Evolutionary conservation across 2,888 invertebrate species (phyloP).

Genomic region (Myathropa florea): DNA sequence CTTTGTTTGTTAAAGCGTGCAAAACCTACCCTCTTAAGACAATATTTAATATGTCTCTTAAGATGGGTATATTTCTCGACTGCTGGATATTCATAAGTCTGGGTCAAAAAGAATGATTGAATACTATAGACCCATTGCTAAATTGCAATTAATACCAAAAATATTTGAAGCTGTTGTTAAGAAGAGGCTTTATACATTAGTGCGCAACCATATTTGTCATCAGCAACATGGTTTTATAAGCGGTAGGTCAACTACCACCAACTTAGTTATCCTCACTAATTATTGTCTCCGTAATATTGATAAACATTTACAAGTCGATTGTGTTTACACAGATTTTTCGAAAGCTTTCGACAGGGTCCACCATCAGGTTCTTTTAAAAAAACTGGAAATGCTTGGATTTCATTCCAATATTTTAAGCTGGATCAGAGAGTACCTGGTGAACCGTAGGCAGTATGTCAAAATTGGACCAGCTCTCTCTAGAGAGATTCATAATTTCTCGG

Average conservation of each 20-base stretch:
- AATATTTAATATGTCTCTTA: conserved; percentile 9
- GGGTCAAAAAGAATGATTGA: background rate
- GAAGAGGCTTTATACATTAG: background rate
- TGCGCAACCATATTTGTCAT: background rate
- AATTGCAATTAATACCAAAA: conserved; percentile 7
- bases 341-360: conserved; percentile 9
- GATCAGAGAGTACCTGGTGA: background rate
- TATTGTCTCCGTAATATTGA: background rate
- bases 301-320: background rate
- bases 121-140: too few species aligned
- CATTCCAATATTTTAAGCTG: conserved; percentile 2
- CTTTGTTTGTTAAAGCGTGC: background rate
- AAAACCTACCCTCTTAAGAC: background rate
- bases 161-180: background rate
- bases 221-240: conserved; percentile 1
- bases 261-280: background rate
- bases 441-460: background rate
- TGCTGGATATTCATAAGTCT: conserved; percentile 12
- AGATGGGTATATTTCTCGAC: conserved; percentile 1
- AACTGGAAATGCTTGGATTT: background rate
- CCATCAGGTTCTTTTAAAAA: background rate
- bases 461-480: background rate
- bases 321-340: background rate
- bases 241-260: background rate
- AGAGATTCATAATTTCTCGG: background rate